phyloP scores from a whole-genome alignment of 2,113 vertebrate species.

The Chionis minor region DNA sequence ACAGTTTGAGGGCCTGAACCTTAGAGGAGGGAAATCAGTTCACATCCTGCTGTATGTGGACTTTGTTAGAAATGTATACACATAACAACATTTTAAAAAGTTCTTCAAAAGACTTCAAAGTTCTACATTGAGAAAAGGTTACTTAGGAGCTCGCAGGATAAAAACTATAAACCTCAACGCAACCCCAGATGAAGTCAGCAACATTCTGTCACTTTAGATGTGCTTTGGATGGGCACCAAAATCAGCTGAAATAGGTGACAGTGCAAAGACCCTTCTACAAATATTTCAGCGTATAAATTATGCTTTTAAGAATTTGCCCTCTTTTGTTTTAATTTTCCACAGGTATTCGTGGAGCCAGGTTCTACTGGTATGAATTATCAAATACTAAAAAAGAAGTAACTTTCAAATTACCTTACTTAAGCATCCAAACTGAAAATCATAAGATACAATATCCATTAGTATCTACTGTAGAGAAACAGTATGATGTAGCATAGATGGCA shows the following conservation, averaged over 20 bases:
- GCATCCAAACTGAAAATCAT: not conserved
- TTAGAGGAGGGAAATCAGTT: not conserved
- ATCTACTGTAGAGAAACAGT: not conserved
- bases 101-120: not conserved
- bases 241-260: not conserved
- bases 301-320: not conserved
- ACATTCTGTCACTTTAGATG: not conserved
- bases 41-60: not conserved
- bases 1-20: not conserved
- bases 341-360: not conserved
- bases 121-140: not conserved
- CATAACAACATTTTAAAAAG: not conserved
- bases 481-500: not conserved
- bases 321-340: not conserved
- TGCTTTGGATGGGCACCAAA: not conserved
- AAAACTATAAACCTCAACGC: not conserved
- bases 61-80: not conserved
- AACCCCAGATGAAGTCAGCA: not conserved
- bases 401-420: not conserved
- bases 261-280: not conserved
- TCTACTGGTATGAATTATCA: not conserved
- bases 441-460: not conserved
- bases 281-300: not conserved
- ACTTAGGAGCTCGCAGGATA: not conserved
- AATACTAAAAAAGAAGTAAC: not conserved